Percentiles rank a stretch among this genome's conserved stretches.
Conservation (phyloP, 2,797 vertebrate species). For the Leontopithecus rosalia region DNA sequence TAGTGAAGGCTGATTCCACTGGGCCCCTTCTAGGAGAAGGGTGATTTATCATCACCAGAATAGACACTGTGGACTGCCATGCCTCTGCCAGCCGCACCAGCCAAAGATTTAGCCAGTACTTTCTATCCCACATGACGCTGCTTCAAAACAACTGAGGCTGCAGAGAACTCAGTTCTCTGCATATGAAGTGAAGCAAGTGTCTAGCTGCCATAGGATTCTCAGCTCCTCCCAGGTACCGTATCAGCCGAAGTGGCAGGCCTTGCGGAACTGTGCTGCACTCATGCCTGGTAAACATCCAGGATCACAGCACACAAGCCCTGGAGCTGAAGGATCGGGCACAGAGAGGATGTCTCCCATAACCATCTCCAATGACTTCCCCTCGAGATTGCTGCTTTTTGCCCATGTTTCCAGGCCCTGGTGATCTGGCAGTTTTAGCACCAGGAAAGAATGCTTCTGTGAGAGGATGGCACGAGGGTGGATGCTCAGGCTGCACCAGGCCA, state of each 20-base stretch:
- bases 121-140: rapidly evolving
- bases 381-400: background rate
- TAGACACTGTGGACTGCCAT: rapidly evolving
- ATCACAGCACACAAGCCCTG: background rate
- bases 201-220: background rate
- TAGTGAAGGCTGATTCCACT: background rate
- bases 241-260: background rate
- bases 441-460: background rate
- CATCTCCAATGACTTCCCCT: background rate
- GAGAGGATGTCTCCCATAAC: background rate
- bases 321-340: background rate
- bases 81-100: rapidly evolving
- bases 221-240: rapidly evolving
- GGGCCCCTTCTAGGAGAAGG: background rate
- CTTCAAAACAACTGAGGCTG: background rate
- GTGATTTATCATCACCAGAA: background rate
- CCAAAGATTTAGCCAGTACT: background rate
- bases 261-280: background rate
- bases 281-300: background rate
- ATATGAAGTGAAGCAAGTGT: background rate
- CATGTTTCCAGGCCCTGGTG: background rate
- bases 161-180: background rate
- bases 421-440: background rate
- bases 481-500: background rate
- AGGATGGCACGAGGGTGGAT: too few relatives aligned